Percentiles rank a stretch among this genome's conserved stretches.
Evolutionary conservation across 2,797 vertebrate genomes (phyloP).

Genomic region (Rhinoraja longicauda): DNA sequence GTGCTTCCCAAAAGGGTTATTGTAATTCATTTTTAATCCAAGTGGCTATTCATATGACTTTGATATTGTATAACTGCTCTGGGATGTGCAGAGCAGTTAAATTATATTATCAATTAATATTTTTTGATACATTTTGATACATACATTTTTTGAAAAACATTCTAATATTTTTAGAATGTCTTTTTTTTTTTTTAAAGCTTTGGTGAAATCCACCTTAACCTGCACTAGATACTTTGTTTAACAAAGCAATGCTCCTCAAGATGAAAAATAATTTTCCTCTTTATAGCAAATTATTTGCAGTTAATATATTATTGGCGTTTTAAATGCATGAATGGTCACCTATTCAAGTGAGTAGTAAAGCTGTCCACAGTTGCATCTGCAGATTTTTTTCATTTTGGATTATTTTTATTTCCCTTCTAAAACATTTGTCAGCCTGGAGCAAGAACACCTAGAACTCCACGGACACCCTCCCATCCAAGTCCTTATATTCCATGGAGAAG

Average conservation of each 20-base stretch:
- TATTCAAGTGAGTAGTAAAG: neutral
- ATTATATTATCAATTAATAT: too few relatives aligned
- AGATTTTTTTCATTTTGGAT: constrained; percentile 27
- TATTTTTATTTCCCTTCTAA: constrained; percentile 41
- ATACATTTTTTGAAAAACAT: too few relatives aligned
- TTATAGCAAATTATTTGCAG: neutral
- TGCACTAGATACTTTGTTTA: neutral
- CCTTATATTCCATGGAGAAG: constrained; percentile 76
- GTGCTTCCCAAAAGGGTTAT: neutral
- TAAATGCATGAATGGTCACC: neutral
- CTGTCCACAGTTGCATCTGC: neutral
- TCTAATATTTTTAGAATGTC: neutral
- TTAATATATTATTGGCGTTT: neutral
- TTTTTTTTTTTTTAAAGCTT: neutral
- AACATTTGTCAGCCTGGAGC: constrained; percentile 52
- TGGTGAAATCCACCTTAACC: neutral
- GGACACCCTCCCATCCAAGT: constrained; percentile 59
- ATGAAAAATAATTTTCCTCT: neutral
- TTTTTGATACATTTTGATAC: too few relatives aligned
- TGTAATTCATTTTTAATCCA: neutral
- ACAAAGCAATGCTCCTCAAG: neutral
- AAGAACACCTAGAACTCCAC: constrained; percentile 57
- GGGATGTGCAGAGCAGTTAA: too few relatives aligned
- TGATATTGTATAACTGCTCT: neutral
- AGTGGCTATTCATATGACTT: neutral